Conservation (phyloP, 2,888 invertebrate genomes). For the Microctonus aethiopoides region DNA sequence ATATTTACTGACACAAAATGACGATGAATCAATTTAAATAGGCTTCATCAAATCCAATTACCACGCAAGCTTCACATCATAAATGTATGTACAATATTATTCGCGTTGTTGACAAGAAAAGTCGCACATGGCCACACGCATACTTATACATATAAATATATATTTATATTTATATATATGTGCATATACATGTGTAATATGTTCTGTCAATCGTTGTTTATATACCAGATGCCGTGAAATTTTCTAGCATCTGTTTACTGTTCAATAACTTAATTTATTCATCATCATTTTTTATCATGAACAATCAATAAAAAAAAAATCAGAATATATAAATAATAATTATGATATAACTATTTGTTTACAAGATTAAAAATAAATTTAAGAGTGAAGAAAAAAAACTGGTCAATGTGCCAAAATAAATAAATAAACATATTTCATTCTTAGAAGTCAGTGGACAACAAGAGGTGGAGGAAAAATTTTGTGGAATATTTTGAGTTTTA, state of each 20-base stretch:
- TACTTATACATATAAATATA: neutral
- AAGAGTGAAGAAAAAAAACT: neutral
- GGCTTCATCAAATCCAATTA: conserved; percentile 65
- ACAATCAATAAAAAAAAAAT: neutral
- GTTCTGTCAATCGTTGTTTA: neutral
- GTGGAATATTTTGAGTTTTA: neutral
- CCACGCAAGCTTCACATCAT: conserved; percentile 51
- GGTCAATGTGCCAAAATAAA: neutral
- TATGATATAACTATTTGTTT: neutral
- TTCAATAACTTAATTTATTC: neutral
- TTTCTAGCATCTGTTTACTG: neutral
- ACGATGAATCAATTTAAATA: conserved; percentile 48
- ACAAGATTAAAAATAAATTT: neutral
- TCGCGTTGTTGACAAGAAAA: neutral
- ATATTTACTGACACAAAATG: conserved; percentile 57
- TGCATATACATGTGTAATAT: neutral
- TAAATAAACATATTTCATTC: neutral
- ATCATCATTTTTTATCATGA: neutral
- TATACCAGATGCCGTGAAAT: neutral
- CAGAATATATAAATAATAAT: neutral
- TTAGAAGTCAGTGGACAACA: neutral
- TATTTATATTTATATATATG: too few species aligned
- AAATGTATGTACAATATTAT: neutral
- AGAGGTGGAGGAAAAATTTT: neutral
- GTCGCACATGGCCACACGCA: neutral